phyloP scores from a whole-genome alignment of 1,140 invertebrate genomes.

The Drosophila truncata region DNA sequence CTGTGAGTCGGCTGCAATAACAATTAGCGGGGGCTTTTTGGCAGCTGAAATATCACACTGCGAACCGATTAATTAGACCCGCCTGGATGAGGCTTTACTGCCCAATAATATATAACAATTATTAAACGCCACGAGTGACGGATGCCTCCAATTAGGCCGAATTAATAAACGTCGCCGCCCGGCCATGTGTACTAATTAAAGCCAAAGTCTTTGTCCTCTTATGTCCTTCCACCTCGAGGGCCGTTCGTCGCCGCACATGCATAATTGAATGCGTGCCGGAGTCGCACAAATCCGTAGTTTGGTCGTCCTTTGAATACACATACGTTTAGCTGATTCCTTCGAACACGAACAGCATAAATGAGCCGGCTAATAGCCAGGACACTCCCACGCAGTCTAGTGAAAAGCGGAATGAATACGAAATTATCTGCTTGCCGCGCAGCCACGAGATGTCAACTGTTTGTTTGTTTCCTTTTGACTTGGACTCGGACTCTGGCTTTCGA shows the following conservation, averaged over 20 bases:
- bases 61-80: slow-evolving; percentile 52
- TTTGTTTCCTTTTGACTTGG: slow-evolving; percentile 8
- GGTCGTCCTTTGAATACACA: slow-evolving; percentile 24
- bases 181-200: slow-evolving; percentile 74
- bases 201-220: slow-evolving; percentile 28
- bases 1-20: slow-evolving; percentile 23
- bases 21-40: slow-evolving; percentile 34
- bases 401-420: slow-evolving; percentile 78
- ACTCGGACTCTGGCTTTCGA: slow-evolving; percentile 16
- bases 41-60: slow-evolving; percentile 33
- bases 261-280: slow-evolving; percentile 72
- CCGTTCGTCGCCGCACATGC: slow-evolving; percentile 27
- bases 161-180: slow-evolving; percentile 56
- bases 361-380: slow-evolving; percentile 29
- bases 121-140: slow-evolving; percentile 42
- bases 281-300: slow-evolving; percentile 60
- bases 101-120: slow-evolving; percentile 73
- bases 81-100: slow-evolving; percentile 34
- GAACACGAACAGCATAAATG: slow-evolving; percentile 58
- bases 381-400: slow-evolving; percentile 33
- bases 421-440: slow-evolving; percentile 42
- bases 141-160: slow-evolving; percentile 65
- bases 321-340: slow-evolving; percentile 42
- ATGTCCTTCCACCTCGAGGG: not conserved
- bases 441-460: slow-evolving; percentile 23